A percentile compares a stretch with the other conserved stretches of the same genome.
phyloP scores from a whole-genome alignment of 2,888 invertebrate species.

The Iselma pallidipennis region DNA sequence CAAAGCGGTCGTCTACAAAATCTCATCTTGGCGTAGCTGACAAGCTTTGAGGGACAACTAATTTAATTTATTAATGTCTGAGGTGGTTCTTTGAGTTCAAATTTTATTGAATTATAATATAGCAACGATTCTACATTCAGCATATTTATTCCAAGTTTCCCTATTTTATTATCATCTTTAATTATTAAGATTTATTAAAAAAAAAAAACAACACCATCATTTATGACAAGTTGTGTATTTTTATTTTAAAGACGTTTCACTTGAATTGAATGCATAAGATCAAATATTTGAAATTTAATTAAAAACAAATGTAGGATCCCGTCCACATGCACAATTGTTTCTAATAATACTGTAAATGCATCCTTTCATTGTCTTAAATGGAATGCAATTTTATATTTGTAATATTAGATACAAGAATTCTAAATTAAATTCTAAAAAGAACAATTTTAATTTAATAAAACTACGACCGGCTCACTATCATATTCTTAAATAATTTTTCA shows the following conservation, averaged over 20 bases:
- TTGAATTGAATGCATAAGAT: constrained; percentile 11
- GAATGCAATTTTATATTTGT: background rate
- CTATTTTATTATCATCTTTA: constrained; percentile 12
- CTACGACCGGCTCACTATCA: background rate
- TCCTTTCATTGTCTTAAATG: background rate
- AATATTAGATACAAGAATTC: background rate
- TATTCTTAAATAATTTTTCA: background rate
- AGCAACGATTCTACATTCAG: constrained; percentile 18
- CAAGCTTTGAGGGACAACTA: constrained; percentile 33
- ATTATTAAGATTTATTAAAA: background rate
- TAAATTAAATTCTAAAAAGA: background rate
- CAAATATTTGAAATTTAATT: constrained; percentile 18
- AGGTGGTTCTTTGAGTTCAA: constrained; percentile 24
- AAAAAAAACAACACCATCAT: too few relatives aligned
- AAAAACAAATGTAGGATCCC: constrained; percentile 5
- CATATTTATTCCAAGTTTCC: constrained; percentile 12
- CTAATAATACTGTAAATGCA: background rate
- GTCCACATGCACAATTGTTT: background rate
- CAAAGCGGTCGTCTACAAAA: constrained; percentile 45
- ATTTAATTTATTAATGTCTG: constrained; percentile 27
- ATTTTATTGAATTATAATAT: constrained; percentile 24
- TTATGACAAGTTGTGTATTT: too few relatives aligned
- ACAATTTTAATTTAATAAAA: background rate
- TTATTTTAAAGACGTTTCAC: constrained; percentile 17
- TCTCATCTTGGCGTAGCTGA: constrained; percentile 47